Evolutionary conservation across 2,113 vertebrate genomes (phyloP).

Genomic region (Podilymbus podiceps): DNA sequence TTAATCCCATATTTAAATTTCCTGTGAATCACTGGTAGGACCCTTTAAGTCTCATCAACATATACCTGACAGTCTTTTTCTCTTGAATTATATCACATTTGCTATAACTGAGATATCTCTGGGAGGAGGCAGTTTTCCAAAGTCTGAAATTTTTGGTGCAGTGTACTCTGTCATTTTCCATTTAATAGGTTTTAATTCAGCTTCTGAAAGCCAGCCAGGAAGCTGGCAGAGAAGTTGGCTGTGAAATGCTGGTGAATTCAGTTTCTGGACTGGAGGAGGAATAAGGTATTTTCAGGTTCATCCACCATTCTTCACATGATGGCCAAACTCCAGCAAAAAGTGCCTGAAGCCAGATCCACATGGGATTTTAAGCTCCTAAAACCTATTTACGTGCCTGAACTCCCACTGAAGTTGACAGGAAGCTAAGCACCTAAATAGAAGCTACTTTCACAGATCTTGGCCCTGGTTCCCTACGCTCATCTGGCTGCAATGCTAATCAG

Average conservation of each 20-base stretch:
- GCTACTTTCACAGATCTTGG: not conserved
- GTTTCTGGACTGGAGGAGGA: not conserved
- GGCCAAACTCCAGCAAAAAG: not conserved
- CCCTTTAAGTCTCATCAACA: not conserved
- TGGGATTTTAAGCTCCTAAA: conserved; percentile 12
- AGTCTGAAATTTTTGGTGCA: not conserved
- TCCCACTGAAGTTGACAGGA: conserved; percentile 13
- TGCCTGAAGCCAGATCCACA: not conserved
- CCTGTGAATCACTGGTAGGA: not conserved
- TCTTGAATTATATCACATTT: not conserved
- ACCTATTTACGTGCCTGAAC: not conserved
- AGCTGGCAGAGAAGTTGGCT: not conserved
- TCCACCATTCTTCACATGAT: not conserved
- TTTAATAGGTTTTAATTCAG: not conserved
- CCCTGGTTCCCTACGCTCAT: not conserved
- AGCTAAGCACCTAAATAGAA: conserved; percentile 23
- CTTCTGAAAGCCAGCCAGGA: not conserved
- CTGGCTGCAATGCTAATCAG: not conserved
- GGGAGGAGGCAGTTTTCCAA: not conserved
- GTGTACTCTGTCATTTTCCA: not conserved
- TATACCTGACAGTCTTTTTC: not conserved
- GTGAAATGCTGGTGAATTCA: not conserved
- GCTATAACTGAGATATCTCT: not conserved
- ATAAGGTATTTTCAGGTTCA: conserved; percentile 20
- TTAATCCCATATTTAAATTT: not conserved